phyloP scores from a whole-genome alignment of 2,797 vertebrate genomes.

The Bradypodion pumilum region DNA sequence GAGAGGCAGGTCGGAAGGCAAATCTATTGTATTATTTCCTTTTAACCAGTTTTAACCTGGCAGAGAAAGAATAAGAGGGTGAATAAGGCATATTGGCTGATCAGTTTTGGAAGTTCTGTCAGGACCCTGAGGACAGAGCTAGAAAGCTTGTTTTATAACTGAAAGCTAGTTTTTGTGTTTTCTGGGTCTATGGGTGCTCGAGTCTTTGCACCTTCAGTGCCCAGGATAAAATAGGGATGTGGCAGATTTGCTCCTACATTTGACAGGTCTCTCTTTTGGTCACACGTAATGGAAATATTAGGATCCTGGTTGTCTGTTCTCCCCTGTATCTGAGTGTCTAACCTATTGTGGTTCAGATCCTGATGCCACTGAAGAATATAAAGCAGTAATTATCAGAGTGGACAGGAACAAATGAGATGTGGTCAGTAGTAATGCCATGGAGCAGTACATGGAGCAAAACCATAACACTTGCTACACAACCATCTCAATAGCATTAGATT shows the following conservation, averaged over 20 bases:
- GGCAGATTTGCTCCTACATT: neutral
- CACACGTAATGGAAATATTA: neutral
- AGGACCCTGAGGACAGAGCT: neutral
- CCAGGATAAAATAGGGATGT: neutral
- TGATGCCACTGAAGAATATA: neutral
- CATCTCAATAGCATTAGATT: neutral
- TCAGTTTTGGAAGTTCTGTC: neutral
- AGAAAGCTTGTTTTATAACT: neutral
- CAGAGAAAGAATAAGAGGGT: neutral
- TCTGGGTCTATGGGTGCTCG: neutral
- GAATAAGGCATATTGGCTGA: neutral
- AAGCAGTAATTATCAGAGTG: neutral
- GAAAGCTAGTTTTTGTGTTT: neutral
- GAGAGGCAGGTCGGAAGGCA: conserved; percentile 3
- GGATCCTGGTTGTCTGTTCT: no score
- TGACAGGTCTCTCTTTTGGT: neutral
- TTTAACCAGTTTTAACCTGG: neutral
- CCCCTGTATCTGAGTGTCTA: neutral
- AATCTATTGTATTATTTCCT: neutral
- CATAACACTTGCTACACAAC: neutral
- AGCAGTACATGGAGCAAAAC: neutral
- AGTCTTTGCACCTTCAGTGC: neutral
- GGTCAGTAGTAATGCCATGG: no score
- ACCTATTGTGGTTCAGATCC: neutral
- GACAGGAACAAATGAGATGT: neutral